A percentile compares a stretch with the other conserved stretches of the same genome.
Conservation (phyloP, 2,888 invertebrate species). For the Chydorus sphaericus region DNA sequence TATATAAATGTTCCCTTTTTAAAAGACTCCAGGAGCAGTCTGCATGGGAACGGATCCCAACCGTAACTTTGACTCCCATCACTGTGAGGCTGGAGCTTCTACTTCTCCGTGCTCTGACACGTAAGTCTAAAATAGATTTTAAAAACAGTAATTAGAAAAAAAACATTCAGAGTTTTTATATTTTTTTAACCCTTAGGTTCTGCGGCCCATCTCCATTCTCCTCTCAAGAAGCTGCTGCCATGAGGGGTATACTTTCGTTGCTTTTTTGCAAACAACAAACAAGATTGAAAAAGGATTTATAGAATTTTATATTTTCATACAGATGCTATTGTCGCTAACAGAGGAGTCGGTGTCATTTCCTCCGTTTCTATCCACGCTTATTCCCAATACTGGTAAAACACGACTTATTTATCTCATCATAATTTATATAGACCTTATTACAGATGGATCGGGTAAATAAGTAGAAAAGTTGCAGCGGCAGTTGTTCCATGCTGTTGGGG, state of each 20-base stretch:
- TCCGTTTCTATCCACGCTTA: conserved; percentile 32
- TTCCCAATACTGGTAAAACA: conserved; percentile 28
- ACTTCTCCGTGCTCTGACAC: conserved; percentile 28
- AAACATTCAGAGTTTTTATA: neutral
- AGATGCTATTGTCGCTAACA: conserved; percentile 7
- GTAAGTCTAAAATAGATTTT: neutral
- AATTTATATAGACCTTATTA: too few relatives aligned
- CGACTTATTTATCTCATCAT: too few relatives aligned
- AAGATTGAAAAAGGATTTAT: too few relatives aligned
- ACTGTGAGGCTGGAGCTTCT: conserved; percentile 24
- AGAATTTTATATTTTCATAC: neutral
- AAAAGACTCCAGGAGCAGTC: neutral
- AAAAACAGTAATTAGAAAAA: neutral
- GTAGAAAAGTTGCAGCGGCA: too few relatives aligned
- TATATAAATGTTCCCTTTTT: neutral
- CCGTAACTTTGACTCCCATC: conserved; percentile 23
- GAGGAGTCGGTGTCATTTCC: conserved; percentile 22
- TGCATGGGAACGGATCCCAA: conserved; percentile 23
- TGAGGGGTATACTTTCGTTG: conserved; percentile 17
- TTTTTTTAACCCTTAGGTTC: conserved; percentile 19
- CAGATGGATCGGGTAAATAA: too few relatives aligned
- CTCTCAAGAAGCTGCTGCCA: conserved; percentile 28
- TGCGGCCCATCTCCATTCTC: conserved; percentile 29
- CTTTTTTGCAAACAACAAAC: too few relatives aligned
- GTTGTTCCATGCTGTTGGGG: too few relatives aligned